Percentiles rank a stretch among this genome's conserved stretches.
Conservation (phyloP, 2,113 vertebrate genomes). For the Platichthys flesus region DNA sequence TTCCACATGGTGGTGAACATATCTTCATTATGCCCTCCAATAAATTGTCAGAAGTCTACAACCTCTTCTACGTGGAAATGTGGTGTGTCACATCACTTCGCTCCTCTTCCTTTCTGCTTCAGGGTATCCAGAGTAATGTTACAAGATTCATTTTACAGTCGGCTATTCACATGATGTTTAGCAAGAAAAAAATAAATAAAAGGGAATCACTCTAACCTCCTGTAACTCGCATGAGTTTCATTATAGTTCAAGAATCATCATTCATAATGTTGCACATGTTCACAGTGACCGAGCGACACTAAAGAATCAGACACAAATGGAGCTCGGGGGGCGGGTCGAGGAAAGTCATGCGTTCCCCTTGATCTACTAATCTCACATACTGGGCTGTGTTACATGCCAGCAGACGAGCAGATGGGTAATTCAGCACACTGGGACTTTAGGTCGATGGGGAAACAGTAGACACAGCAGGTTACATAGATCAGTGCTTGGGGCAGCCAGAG, state of each 20-base stretch:
- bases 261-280: conserved; percentile 8
- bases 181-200: neutral
- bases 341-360: conserved; percentile 35
- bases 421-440: conserved; percentile 35
- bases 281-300: conserved; percentile 15
- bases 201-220: neutral
- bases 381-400: conserved; percentile 27
- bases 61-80: conserved; percentile 55
- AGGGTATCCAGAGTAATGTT: neutral
- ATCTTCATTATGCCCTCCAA: conserved; percentile 40
- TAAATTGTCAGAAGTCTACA: conserved; percentile 47
- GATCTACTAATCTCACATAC: conserved; percentile 52
- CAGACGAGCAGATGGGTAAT: conserved; percentile 45
- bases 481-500: conserved; percentile 48
- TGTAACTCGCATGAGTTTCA: conserved; percentile 5
- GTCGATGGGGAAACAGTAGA: conserved; percentile 44
- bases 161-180: neutral
- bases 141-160: neutral
- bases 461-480: conserved; percentile 53
- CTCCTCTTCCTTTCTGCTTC: conserved; percentile 3
- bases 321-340: neutral
- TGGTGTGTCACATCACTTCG: conserved; percentile 45
- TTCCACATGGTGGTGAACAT: conserved; percentile 63
- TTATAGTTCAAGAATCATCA: conserved; percentile 8
- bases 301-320: neutral